phyloP scores from a whole-genome alignment of 1,140 invertebrate genomes.

The Drosophila busckii region DNA sequence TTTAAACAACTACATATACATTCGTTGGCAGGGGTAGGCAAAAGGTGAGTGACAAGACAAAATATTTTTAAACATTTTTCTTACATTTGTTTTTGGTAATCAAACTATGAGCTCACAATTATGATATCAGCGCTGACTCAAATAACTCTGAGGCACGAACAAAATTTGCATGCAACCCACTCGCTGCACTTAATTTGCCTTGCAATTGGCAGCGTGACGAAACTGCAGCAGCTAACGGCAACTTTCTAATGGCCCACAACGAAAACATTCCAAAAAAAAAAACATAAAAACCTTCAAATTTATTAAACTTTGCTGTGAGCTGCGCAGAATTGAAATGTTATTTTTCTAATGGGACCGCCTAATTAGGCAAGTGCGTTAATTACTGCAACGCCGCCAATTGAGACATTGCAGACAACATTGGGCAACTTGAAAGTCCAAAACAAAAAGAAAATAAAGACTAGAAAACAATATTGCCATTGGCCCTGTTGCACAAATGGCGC shows the following conservation, averaged over 20 bases:
- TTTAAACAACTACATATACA: constrained; percentile 14
- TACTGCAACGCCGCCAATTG: constrained; percentile 48
- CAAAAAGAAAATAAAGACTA: constrained; percentile 34
- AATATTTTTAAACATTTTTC: constrained; percentile 7
- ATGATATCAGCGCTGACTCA: constrained; percentile 44
- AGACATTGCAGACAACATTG: constrained; percentile 22
- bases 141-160: neutral
- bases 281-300: constrained; percentile 14
- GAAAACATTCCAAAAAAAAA: too few relatives aligned
- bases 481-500: constrained; percentile 36
- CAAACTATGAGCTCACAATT: constrained; percentile 31
- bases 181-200: constrained; percentile 18
- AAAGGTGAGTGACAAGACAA: constrained; percentile 3
- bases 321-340: constrained; percentile 59
- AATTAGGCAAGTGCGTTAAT: constrained; percentile 61
- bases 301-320: constrained; percentile 25
- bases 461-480: constrained; percentile 3
- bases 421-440: constrained; percentile 6
- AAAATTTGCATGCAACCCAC: constrained; percentile 48
- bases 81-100: neutral
- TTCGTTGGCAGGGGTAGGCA: neutral
- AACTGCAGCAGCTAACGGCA: constrained; percentile 13
- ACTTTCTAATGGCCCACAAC: too few relatives aligned
- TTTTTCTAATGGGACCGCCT: constrained; percentile 48
- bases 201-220: constrained; percentile 13